These are phyloP conservation scores for Podocnemis expansa DNA, from an alignment of 2,113 vertebrate genomes.

Conservation along the genomic window DNA sequence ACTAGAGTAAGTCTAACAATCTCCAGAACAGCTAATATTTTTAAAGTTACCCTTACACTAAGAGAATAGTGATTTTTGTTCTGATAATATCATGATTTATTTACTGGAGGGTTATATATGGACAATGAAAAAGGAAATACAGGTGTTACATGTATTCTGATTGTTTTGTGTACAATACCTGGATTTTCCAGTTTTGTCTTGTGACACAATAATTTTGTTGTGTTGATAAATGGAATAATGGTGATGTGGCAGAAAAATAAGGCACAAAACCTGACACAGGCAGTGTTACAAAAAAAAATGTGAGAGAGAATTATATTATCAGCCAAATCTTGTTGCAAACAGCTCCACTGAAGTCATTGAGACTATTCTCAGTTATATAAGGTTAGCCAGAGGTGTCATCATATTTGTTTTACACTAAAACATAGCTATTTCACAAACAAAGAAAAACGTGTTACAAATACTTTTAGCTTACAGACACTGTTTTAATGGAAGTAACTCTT, in stretches of 20 bases:
- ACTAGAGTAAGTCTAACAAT: not conserved
- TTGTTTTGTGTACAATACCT: not conserved
- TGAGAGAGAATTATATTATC: not conserved
- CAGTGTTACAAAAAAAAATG: not conserved
- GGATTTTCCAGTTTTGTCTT: conserved; percentile 19
- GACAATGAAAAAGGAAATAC: not conserved
- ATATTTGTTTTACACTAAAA: not conserved
- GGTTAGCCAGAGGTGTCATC: not conserved
- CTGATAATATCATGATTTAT: not conserved
- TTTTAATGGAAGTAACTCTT: not conserved
- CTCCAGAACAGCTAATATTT: not conserved
- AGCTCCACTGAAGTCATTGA: conserved; percentile 11
- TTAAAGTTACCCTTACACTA: not conserved
- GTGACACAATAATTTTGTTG: conserved; percentile 35
- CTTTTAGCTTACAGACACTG: not conserved
- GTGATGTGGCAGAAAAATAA: conserved; percentile 54
- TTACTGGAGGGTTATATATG: not conserved
- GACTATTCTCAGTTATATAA: conserved; percentile 20
- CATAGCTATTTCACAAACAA: not conserved
- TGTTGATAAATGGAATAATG: conserved; percentile 55
- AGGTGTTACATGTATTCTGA: not conserved
- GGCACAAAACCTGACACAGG: not conserved
- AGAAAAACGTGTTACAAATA: not conserved
- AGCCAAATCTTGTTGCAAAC: conserved; percentile 19
- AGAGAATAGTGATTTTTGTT: not conserved